Evolutionary conservation across 2,888 invertebrate species (phyloP), one percentile per base, ranked within the genome.

Genomic region (Meandrusa payeni): DNA sequence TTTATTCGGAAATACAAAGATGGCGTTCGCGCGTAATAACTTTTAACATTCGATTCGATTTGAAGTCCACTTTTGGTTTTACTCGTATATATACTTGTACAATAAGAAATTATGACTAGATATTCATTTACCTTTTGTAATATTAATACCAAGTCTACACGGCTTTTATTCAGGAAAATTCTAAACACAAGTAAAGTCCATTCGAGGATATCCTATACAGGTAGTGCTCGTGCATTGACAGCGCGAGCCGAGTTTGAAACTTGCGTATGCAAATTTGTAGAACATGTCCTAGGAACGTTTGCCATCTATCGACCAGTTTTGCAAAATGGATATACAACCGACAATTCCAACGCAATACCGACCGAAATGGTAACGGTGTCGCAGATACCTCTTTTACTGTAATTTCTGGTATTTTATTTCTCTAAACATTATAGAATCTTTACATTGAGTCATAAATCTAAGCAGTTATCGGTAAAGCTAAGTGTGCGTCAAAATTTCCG

Each of bases 241-340:
- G 10, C 1, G 23, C 24, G 19, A 2, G 17, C 27, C 15, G 17
- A 19, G 23, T 36, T 23, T 17, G 10, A 23, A 37, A 31, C 26
- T 37, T 26, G 20, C 42, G 20, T 43, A 43, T 38, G 43, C 43
- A 43, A 32, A 43, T 43, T 7, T 31, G 31, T 26, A 4, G 31
- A n/a, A 32, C 31, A 26, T 32, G 32, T 32, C 19, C 13, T 19
- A 26, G 37, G 37, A 43, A 19, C 37, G 36, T 10, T 9, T 4
- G 10, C 31, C 43, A 38, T 43, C 26, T 32, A 31, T 24, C 29
- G 23, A 41, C 34, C n/a, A 42, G 36, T 42, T 32, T 43, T 43
- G 13, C 24, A 15, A 32, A 41, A 17, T 26, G 3, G 6, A 19
- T 4, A 24, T 31, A 17, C 26, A 9, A 38, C 23, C 43, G 43